Evolutionary conservation across 1,140 invertebrate genomes (phyloP).

Genomic region (Solenopsis fugax): DNA sequence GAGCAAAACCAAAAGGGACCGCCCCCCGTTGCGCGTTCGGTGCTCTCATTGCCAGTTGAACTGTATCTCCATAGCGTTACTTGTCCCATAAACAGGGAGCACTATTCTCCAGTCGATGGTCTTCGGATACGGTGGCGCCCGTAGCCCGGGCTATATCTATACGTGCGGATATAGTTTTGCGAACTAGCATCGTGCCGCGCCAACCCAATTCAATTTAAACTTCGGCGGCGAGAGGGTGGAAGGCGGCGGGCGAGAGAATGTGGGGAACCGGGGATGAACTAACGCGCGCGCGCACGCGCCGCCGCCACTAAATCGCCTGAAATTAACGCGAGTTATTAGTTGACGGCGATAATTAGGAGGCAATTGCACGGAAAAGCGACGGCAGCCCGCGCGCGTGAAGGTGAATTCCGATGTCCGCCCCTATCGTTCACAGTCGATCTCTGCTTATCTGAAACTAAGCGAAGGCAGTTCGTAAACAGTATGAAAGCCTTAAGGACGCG

Average conservation of each 20-base stretch:
- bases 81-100: conserved; percentile 83
- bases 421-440: conserved; percentile 46
- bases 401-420: conserved; percentile 66
- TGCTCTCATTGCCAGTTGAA: conserved; percentile 81
- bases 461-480: not conserved
- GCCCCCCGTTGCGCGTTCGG: conserved; percentile 70
- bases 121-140: conserved; percentile 83
- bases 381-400: conserved; percentile 60
- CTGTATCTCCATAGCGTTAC: conserved; percentile 84
- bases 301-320: conserved; percentile 84
- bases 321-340: conserved; percentile 87
- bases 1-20: conserved; percentile 12
- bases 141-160: conserved; percentile 75
- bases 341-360: conserved; percentile 85
- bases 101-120: conserved; percentile 85
- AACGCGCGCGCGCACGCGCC: conserved; percentile 76
- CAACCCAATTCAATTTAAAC: conserved; percentile 87
- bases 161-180: conserved; percentile 82
- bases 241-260: conserved; percentile 53
- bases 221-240: conserved; percentile 76
- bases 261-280: conserved; percentile 57
- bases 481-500: not conserved
- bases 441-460: conserved; percentile 37
- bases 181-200: conserved; percentile 83
- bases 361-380: conserved; percentile 86